Conservation (phyloP, 2,888 invertebrate species). For the Pilophorus perplexus region DNA sequence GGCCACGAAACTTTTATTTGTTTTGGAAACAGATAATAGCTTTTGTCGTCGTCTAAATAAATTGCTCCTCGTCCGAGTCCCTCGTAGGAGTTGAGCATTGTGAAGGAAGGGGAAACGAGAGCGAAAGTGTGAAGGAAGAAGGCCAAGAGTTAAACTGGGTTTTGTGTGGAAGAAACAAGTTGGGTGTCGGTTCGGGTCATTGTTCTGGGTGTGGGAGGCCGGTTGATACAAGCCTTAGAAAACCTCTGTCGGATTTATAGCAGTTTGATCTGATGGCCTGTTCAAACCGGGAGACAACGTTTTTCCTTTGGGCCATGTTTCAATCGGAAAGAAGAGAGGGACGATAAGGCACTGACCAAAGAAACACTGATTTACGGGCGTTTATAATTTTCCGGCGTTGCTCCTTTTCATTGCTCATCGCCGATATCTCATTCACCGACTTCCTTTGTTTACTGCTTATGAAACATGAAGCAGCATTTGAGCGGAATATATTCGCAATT, state of each 20-base stretch:
- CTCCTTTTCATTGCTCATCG: too few relatives aligned
- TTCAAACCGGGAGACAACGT: conserved; percentile 31
- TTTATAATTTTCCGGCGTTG: too few relatives aligned
- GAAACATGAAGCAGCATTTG: too few relatives aligned
- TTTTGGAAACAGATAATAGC: too few relatives aligned
- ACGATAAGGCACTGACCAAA: conserved; percentile 21
- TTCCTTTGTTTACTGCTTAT: too few relatives aligned
- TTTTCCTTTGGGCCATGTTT: conserved; percentile 35
- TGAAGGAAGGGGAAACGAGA: too few relatives aligned
- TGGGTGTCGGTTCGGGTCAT: conserved; percentile 21
- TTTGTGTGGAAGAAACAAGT: conserved; percentile 28
- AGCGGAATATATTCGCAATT: too few relatives aligned
- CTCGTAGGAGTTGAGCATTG: too few relatives aligned
- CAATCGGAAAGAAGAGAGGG: conserved; percentile 16
- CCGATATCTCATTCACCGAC: too few relatives aligned
- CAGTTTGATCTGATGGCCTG: conserved; percentile 32
- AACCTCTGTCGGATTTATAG: conserved; percentile 31
- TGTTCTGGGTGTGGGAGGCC: conserved; percentile 34
- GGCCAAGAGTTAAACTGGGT: conserved; percentile 20
- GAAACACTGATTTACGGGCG: conserved; percentile 22
- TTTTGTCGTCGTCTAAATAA: too few relatives aligned
- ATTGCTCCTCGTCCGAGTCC: too few relatives aligned
- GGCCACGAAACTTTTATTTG: too few relatives aligned
- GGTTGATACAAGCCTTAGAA: conserved; percentile 34
- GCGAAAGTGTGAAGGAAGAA: conserved; percentile 28